A percentile compares a stretch with the other conserved stretches of the same genome.
These are phyloP conservation scores for Etheostoma spectabile DNA, from an alignment of 2,113 vertebrate species.

Conservation along the genomic window DNA sequence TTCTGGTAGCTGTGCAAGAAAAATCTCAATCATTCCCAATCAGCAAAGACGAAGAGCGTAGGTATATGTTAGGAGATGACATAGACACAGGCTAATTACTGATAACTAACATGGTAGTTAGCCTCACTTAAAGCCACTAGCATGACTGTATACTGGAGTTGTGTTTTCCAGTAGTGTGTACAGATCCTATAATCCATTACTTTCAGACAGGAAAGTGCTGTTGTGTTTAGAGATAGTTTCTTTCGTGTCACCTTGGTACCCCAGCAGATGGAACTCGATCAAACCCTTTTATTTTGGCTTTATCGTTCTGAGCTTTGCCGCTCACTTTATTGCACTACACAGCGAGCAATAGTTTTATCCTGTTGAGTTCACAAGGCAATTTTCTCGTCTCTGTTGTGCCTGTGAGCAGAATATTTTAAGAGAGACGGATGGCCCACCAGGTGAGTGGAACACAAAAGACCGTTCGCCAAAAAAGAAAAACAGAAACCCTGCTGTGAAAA, in stretches of 20 bases:
- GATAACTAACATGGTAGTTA: neutral
- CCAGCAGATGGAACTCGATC: constrained; percentile 34
- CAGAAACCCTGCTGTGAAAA: neutral
- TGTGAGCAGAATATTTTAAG: constrained; percentile 29
- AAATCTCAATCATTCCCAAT: too few relatives aligned
- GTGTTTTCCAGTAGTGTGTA: neutral
- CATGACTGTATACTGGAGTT: neutral
- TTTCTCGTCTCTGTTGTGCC: constrained; percentile 34
- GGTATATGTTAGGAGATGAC: too few relatives aligned
- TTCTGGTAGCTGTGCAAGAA: too few relatives aligned
- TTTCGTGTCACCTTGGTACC: neutral
- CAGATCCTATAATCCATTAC: neutral
- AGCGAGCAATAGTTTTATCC: constrained; percentile 10
- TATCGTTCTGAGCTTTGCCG: constrained; percentile 15
- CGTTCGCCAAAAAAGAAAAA: neutral
- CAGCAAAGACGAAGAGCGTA: too few relatives aligned
- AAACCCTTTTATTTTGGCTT: constrained; percentile 24
- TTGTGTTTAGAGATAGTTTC: constrained; percentile 14
- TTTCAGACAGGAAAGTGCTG: constrained; percentile 6
- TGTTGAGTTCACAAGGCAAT: constrained; percentile 27
- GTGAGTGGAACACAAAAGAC: neutral
- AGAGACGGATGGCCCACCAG: constrained; percentile 1
- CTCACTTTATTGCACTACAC: constrained; percentile 41
- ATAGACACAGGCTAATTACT: too few relatives aligned
- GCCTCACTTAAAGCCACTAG: neutral